Percentiles rank a stretch among this genome's conserved stretches.
Conservation (phyloP, 2,888 invertebrate species). For the Ecliptopera silaceata region DNA sequence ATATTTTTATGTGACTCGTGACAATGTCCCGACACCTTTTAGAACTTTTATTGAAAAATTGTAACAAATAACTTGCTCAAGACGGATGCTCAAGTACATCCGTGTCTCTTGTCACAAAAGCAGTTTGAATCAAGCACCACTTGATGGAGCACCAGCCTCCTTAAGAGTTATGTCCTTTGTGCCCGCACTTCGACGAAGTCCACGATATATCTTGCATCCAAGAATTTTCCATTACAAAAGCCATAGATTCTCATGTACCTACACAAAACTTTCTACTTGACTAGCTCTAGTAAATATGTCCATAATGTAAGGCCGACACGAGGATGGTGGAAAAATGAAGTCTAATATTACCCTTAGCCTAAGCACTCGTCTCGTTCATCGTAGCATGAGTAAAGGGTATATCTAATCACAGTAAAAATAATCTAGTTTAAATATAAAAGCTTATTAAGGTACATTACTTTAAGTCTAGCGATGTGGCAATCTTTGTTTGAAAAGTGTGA, state of each 20-base stretch:
- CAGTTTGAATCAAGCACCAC: constrained; percentile 47
- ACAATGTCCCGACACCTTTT: too few relatives aligned
- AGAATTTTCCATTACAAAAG: constrained; percentile 22
- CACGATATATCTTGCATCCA: constrained; percentile 27
- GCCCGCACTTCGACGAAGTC: constrained; percentile 37
- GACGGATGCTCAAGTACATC: constrained; percentile 34
- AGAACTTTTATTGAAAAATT: neutral
- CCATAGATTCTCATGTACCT: constrained; percentile 9
- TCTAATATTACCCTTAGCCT: too few relatives aligned
- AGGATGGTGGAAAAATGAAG: too few relatives aligned
- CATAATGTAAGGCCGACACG: too few relatives aligned
- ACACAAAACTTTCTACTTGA: neutral
- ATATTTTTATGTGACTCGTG: too few relatives aligned
- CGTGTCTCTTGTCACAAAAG: constrained; percentile 35
- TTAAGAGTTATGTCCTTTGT: constrained; percentile 49
- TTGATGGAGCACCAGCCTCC: constrained; percentile 47
- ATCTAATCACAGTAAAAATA: too few relatives aligned
- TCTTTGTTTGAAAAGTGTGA: constrained; percentile 38
- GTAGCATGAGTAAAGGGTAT: too few relatives aligned
- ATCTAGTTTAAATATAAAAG: too few relatives aligned
- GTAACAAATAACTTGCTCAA: constrained; percentile 33
- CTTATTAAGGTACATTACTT: too few relatives aligned
- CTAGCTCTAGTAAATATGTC: neutral
- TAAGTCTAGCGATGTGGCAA: constrained; percentile 39
- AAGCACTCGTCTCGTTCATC: too few relatives aligned